Percentiles rank a stretch among this genome's conserved stretches.
phyloP scores from a whole-genome alignment of 2,113 vertebrate genomes.

The Pipra filicauda region DNA sequence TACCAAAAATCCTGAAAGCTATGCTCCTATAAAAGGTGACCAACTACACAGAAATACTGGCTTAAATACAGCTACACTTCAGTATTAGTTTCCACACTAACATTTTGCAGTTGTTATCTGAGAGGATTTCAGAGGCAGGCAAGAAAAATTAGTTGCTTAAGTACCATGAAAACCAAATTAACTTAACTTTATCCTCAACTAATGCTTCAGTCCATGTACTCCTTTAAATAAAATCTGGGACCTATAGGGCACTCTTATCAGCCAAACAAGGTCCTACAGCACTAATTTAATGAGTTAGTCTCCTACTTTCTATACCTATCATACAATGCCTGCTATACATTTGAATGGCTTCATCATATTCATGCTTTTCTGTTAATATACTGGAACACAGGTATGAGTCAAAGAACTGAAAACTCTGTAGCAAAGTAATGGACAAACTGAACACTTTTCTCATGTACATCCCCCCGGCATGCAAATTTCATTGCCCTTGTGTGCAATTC shows the following conservation, averaged over 20 bases:
- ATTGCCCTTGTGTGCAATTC: background rate
- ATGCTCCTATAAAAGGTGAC: background rate
- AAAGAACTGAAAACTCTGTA: background rate
- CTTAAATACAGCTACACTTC: background rate
- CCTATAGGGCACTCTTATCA: background rate
- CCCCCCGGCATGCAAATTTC: rapidly evolving
- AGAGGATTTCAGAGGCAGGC: background rate
- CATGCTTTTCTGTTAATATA: background rate
- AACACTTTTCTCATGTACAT: background rate
- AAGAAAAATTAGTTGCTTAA: background rate
- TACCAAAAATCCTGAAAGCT: background rate
- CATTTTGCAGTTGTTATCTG: background rate
- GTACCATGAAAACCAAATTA: background rate
- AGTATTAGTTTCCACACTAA: background rate
- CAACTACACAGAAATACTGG: background rate
- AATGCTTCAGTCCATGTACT: background rate
- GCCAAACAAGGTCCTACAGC: background rate
- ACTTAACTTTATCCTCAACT: background rate
- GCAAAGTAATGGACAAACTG: background rate
- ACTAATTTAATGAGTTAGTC: background rate
- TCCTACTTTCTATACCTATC: background rate
- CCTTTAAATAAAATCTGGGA: background rate
- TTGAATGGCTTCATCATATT: background rate
- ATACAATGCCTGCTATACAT: background rate
- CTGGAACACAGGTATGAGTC: rapidly evolving